These are phyloP conservation scores for Eutolmus rufibarbis DNA, from an alignment of 2,888 invertebrate species.

Conservation along the genomic window DNA sequence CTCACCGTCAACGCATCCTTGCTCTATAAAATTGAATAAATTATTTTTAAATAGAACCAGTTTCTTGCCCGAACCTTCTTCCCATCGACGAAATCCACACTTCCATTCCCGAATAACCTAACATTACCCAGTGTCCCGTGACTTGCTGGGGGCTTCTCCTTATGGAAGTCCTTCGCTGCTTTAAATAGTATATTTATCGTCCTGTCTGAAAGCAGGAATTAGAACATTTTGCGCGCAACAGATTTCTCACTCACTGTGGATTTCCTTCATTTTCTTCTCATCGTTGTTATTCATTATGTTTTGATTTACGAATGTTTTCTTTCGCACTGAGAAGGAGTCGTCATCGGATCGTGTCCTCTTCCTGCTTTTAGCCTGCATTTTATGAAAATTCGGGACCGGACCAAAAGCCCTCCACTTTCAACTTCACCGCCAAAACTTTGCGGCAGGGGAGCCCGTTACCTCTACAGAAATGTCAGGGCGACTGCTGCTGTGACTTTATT, in stretches of 20 bases:
- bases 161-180: constrained; percentile 46
- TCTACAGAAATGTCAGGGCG: not conserved
- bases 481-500: not conserved
- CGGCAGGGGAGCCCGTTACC: not conserved
- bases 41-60: not conserved
- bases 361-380: constrained; percentile 38
- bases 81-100: constrained; percentile 42
- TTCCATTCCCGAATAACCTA: constrained; percentile 47
- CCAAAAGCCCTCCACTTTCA: not conserved
- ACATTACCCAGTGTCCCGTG: constrained; percentile 27
- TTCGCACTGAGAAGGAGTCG: constrained; percentile 44
- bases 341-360: constrained; percentile 49
- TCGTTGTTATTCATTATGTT: constrained; percentile 44
- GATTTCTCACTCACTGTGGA: constrained; percentile 47
- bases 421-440: not conserved
- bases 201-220: constrained; percentile 42
- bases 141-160: constrained; percentile 32
- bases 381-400: not conserved
- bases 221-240: not conserved
- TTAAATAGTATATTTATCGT: constrained; percentile 49
- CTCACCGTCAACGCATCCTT: constrained; percentile 44
- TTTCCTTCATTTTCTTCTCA: constrained; percentile 49
- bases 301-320: constrained; percentile 50
- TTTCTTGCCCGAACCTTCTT: constrained; percentile 37
- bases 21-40: constrained; percentile 41